Evolutionary conservation across 2,113 vertebrate species (phyloP).

Genomic region (Channa argus): DNA sequence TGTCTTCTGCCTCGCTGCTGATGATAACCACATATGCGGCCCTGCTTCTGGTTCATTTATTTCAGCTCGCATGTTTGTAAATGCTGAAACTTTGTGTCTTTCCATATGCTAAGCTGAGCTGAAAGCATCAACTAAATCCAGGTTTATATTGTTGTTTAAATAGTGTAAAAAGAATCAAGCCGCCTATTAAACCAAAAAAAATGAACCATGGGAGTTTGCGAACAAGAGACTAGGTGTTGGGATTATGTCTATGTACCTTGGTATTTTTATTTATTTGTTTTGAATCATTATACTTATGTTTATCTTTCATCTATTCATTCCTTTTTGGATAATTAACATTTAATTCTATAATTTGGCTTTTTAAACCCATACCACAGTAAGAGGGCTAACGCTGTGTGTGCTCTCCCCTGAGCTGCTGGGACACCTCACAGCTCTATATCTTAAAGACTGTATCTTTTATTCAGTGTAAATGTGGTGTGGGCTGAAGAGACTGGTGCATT

Average conservation of each 20-base stretch:
- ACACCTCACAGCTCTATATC: slow-evolving; percentile 41
- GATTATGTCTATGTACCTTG: slow-evolving; percentile 12
- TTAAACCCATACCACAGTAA: slow-evolving; percentile 25
- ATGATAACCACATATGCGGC: slow-evolving; percentile 49
- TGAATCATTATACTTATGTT: no score
- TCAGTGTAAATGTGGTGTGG: slow-evolving; percentile 47
- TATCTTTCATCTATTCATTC: no score
- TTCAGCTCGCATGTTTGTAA: slow-evolving; percentile 41
- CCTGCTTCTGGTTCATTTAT: slow-evolving; percentile 38
- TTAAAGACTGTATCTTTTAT: slow-evolving; percentile 56
- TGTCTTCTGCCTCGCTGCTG: slow-evolving; percentile 52
- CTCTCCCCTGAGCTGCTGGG: slow-evolving; percentile 35
- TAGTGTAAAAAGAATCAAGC: background rate
- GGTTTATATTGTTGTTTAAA: background rate
- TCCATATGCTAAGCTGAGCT: slow-evolving; percentile 21
- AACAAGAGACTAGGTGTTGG: slow-evolving; percentile 8
- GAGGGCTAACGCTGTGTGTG: slow-evolving; percentile 27
- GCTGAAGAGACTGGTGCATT: slow-evolving; percentile 57
- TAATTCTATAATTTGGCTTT: no score
- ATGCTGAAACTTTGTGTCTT: slow-evolving; percentile 13
- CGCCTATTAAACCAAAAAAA: slow-evolving; percentile 11
- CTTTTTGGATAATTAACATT: no score
- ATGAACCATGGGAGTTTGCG: background rate
- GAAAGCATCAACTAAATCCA: background rate
- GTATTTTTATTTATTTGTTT: no score